Percentiles rank a stretch among this genome's conserved stretches.
phyloP scores from a whole-genome alignment of 2,797 vertebrate genomes.

The Sebastes kiyomatsui region DNA sequence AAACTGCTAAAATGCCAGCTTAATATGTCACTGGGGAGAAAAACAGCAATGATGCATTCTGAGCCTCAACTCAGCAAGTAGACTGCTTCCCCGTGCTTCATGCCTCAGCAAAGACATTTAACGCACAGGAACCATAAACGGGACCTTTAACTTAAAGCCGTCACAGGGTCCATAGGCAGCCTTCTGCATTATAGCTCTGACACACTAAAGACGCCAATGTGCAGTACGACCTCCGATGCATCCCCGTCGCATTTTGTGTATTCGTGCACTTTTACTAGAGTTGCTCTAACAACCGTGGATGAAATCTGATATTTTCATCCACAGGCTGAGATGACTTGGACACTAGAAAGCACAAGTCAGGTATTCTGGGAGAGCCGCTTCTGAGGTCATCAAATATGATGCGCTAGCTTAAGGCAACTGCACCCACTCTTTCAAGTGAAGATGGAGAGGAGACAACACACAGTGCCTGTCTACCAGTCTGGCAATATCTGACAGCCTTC shows the following conservation, averaged over 20 bases:
- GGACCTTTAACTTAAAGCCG: conserved; percentile 60
- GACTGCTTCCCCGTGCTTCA: conserved; percentile 45
- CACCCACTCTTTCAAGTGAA: conserved; percentile 61
- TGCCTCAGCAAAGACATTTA: conserved; percentile 63
- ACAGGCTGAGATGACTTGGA: conserved; percentile 31
- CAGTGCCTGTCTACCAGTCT: conserved; percentile 38
- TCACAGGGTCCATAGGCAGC: conserved; percentile 38
- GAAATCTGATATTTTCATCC: conserved; percentile 48
- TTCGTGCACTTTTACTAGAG: conserved; percentile 31
- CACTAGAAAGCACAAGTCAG: conserved; percentile 53
- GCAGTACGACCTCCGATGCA: conserved; percentile 44
- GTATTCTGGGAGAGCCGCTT: conserved; percentile 57
- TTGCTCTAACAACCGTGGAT: conserved; percentile 10
- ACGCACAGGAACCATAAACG: conserved; percentile 44
- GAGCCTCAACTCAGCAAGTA: conserved; percentile 28
- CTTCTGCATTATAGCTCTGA: conserved; percentile 34
- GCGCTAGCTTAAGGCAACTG: conserved; percentile 62
- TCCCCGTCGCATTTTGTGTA: conserved; percentile 22
- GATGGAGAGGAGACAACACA: conserved; percentile 62
- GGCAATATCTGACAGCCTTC: conserved; percentile 62
- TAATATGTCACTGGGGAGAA: conserved; percentile 60
- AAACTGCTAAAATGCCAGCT: conserved; percentile 62
- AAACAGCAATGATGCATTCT: conserved; percentile 46
- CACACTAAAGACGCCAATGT: conserved; percentile 41
- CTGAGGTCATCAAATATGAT: conserved; percentile 72